Evolutionary conservation across 2,888 invertebrate species (phyloP).

Genomic region (Helicoverpa assulta): DNA sequence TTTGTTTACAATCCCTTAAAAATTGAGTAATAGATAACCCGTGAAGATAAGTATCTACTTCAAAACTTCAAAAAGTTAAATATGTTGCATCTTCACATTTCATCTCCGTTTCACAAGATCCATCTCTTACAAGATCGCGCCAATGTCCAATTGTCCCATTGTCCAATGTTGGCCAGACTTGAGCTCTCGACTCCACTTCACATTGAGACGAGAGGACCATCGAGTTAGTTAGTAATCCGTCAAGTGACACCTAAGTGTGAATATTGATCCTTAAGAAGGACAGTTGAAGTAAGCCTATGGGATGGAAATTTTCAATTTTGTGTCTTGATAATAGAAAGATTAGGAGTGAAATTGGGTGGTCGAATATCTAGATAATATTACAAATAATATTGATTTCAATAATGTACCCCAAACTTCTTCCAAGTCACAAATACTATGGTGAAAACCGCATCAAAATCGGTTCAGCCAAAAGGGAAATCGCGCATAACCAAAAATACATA

Average conservation of each 20-base stretch:
- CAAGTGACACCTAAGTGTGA: slow-evolving; percentile 34
- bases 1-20: too few relatives aligned
- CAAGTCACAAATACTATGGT: too few relatives aligned
- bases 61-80: too few relatives aligned
- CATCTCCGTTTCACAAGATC: neutral
- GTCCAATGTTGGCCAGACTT: slow-evolving; percentile 34
- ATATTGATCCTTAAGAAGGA: neutral
- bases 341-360: too few relatives aligned
- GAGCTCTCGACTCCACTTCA: neutral
- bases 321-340: neutral
- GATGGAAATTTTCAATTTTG: neutral
- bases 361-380: too few relatives aligned
- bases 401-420: too few relatives aligned
- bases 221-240: slow-evolving; percentile 20
- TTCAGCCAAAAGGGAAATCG: too few relatives aligned
- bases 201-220: slow-evolving; percentile 26
- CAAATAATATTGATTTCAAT: too few relatives aligned
- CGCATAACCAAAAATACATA: too few relatives aligned
- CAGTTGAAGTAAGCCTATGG: neutral
- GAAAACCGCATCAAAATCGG: too few relatives aligned
- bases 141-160: neutral
- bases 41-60: too few relatives aligned
- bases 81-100: neutral
- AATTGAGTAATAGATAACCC: too few relatives aligned
- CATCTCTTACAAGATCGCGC: neutral